These are phyloP conservation scores for Luscinia megarhynchos DNA, from an alignment of 2,797 vertebrate genomes.

Conservation along the genomic window DNA sequence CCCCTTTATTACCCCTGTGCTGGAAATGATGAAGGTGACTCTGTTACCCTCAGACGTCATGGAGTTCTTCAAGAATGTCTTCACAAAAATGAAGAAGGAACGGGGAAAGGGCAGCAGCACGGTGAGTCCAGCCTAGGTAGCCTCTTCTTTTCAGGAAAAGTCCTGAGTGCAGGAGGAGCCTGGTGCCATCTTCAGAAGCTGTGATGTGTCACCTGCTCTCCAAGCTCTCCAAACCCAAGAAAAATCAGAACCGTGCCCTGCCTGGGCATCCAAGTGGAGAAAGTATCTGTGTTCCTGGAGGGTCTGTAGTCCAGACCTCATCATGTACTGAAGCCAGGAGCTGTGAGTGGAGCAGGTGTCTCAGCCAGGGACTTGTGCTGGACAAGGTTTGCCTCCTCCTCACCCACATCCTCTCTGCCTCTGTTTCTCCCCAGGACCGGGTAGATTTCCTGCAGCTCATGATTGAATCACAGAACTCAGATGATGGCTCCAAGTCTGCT, in stretches of 20 bases:
- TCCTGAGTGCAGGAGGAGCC: background rate
- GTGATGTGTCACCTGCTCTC: background rate
- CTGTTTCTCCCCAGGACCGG: conserved; percentile 52
- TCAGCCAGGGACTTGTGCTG: background rate
- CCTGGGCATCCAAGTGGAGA: background rate
- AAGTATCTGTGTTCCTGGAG: background rate
- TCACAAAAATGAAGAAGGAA: conserved; percentile 78
- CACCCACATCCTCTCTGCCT: background rate
- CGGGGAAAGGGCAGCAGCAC: conserved; percentile 1
- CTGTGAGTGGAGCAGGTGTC: background rate
- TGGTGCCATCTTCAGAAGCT: background rate
- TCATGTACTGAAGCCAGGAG: background rate
- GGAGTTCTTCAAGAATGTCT: conserved; percentile 75
- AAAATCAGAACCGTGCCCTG: background rate
- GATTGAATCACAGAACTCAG: conserved; percentile 80
- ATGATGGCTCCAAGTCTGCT: conserved; percentile 6
- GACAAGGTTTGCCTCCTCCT: background rate
- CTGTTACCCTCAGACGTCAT: conserved; percentile 70
- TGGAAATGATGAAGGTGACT: conserved; percentile 76
- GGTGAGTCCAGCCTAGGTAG: conserved; percentile 51
- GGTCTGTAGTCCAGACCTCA: background rate
- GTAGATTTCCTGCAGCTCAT: conserved; percentile 88
- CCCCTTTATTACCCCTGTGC: conserved; percentile 72
- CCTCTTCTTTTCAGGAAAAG: background rate
- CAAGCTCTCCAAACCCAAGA: background rate